Evolutionary conservation across 1,140 invertebrate genomes (phyloP).

Genomic region (Lucilia cuprina): DNA sequence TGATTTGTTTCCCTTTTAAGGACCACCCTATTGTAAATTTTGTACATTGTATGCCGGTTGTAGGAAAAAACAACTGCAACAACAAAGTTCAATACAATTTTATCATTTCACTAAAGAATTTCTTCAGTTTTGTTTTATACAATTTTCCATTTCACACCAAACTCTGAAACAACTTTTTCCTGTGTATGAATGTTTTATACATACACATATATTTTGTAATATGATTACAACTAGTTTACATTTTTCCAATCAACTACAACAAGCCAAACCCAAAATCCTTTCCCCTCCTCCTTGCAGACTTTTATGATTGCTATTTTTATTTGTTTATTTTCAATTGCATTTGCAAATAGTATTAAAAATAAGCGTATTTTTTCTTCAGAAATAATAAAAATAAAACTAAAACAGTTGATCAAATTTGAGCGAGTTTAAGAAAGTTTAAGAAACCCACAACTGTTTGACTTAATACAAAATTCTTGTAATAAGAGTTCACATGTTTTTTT

Average conservation of each 20-base stretch:
- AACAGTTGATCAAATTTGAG: neutral
- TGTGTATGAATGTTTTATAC: neutral
- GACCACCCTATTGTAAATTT: neutral
- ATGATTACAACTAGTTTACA: neutral
- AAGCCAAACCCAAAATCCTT: no score
- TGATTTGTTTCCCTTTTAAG: no score
- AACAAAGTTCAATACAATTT: neutral
- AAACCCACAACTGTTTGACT: no score
- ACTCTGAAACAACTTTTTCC: neutral
- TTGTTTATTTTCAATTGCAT: neutral
- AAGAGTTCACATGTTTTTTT: no score
- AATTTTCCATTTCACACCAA: constrained; percentile 14
- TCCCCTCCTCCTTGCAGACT: neutral
- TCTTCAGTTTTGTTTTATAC: neutral
- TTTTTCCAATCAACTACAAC: neutral
- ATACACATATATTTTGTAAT: neutral
- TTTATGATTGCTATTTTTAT: neutral
- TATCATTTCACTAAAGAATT: neutral
- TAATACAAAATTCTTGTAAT: no score
- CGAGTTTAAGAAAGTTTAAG: no score
- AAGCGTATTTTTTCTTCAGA: neutral
- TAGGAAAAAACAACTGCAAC: neutral
- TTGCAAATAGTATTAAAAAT: neutral
- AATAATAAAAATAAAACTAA: neutral
- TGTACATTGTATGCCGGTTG: neutral